Percentiles rank a stretch among this genome's conserved stretches.
These are phyloP conservation scores for Conchocele bisecta DNA, from an alignment of 2,888 invertebrate genomes.

Conservation along the genomic window DNA sequence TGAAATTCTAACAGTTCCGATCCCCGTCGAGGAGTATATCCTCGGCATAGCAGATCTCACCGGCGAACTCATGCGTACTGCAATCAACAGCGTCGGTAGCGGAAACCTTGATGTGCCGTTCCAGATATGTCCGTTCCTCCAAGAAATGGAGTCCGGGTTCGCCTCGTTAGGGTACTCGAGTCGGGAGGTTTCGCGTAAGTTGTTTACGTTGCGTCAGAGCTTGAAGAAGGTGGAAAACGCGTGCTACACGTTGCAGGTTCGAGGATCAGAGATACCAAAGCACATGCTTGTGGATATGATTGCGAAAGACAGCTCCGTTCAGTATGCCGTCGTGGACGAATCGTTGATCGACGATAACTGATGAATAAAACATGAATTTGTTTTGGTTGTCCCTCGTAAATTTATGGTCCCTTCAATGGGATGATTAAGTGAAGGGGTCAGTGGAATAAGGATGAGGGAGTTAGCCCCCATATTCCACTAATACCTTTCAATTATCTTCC, in stretches of 20 bases:
- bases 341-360: conserved; percentile 21
- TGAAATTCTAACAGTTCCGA: conserved; percentile 57
- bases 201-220: conserved; percentile 89
- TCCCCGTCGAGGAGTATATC: conserved; percentile 85
- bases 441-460: too few species aligned
- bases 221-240: conserved; percentile 92
- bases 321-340: conserved; percentile 40
- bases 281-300: conserved; percentile 86
- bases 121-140: conserved; percentile 87
- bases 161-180: conserved; percentile 85
- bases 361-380: not conserved
- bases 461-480: too few species aligned
- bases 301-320: conserved; percentile 37
- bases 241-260: conserved; percentile 90
- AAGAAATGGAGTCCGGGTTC: conserved; percentile 84
- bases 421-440: too few species aligned
- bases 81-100: conserved; percentile 90
- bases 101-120: conserved; percentile 82
- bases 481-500: too few species aligned
- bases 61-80: conserved; percentile 94
- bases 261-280: conserved; percentile 91
- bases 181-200: conserved; percentile 89
- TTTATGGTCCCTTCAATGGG: too few species aligned
- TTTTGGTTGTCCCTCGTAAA: not conserved
- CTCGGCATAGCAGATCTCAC: conserved; percentile 93